Base-by-base conservation (phyloP, 2,113 vertebrate species). In the Eretmochelys imbricata region DNA sequence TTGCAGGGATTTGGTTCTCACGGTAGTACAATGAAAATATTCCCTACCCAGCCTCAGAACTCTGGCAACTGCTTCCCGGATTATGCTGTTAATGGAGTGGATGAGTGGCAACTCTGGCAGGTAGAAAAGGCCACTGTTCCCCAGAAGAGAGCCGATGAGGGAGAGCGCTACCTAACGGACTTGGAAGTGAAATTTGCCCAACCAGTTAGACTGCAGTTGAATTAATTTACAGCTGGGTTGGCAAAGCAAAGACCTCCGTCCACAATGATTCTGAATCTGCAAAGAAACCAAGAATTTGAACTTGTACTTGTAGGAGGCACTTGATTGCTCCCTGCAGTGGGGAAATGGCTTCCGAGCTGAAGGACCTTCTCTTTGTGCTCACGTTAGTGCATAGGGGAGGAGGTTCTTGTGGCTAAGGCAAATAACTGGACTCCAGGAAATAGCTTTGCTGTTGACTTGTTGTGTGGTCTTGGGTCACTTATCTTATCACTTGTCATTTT, bases 261-360 rank as follows among this genome's bases (percentile, higher is more conserved):
- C 42, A 38, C 59, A 0, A 0, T 49, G 82, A 6, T 20, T 19
- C 10, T 12, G n/a, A 17, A 10, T 88, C 1, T 0, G 31, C 0
- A 1, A 57, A 88, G 87, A 78, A 78, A 24, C 38, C 22, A 46
- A 72, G 76, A 87, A 17, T 51, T 0, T 0, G 1, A 51, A 72
- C 69, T 80, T 85, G 10, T 69, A 93, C 48, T 88, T 51, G 9
- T 51, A 55, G 12, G 48, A 87, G 78, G 81, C 13, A 10, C 29
- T 9, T 25, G 49, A 48, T 62, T 80, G 53, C 82, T 82, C 86
- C 29, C 81, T 80, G 92, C 50, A 17, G 55, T 2, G 0, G 42
- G 57, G 48, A 87, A 84, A 62, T 42, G 16, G 27, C 90, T 82
- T 54, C 31, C 2, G 0, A 38, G 50, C 48, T 46, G 35, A 8